Evolutionary conservation across 2,888 invertebrate species (phyloP).

Genomic region (Tenthredo livida): DNA sequence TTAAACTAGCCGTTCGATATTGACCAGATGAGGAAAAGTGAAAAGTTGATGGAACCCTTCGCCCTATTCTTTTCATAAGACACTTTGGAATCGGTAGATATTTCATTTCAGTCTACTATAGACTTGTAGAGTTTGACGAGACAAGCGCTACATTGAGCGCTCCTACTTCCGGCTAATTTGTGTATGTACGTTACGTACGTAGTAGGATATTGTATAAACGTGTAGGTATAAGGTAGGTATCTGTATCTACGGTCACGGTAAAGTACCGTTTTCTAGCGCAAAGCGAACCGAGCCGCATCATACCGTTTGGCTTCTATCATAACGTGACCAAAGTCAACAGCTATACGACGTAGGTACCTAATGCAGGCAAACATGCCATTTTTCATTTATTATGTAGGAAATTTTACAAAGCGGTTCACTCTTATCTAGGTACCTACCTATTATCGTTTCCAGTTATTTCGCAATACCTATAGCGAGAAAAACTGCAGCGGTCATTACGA

Average conservation of each 20-base stretch:
- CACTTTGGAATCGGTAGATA: not conserved
- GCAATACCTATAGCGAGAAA: too few species aligned
- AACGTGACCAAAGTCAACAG: not conserved
- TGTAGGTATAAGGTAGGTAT: not conserved
- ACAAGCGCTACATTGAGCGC: not conserved
- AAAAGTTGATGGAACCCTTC: not conserved
- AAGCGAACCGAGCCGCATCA: conserved; percentile 13
- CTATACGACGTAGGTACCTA: not conserved
- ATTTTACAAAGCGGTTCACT: too few species aligned
- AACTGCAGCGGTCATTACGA: too few species aligned
- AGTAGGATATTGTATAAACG: not conserved
- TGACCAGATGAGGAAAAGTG: not conserved
- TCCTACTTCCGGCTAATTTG: conserved; percentile 39
- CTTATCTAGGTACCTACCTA: too few species aligned
- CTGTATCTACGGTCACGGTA: not conserved
- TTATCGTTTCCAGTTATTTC: too few species aligned
- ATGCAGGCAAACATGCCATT: too few species aligned
- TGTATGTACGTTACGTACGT: not conserved
- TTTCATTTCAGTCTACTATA: not conserved
- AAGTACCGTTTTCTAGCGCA: conserved; percentile 24
- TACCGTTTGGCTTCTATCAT: not conserved
- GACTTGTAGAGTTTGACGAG: not conserved
- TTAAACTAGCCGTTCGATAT: not conserved
- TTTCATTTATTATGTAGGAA: too few species aligned
- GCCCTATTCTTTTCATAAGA: not conserved